These are phyloP conservation scores for Gallinago solitaria DNA, from an alignment of 2,797 vertebrate species.

Conservation along the genomic window DNA sequence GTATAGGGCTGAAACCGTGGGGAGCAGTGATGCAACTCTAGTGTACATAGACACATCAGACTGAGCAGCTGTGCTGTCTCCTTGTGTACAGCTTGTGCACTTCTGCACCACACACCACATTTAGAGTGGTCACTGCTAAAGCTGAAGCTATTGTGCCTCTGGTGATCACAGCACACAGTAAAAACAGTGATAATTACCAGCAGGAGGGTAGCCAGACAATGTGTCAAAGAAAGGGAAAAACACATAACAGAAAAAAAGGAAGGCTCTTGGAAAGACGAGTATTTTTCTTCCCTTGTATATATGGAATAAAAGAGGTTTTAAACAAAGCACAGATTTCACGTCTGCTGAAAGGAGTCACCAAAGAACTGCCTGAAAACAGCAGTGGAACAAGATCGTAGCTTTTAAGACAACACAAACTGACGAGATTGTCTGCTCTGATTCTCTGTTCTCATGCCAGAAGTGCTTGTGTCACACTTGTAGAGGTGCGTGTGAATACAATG, in stretches of 20 bases:
- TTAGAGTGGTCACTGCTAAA: background rate
- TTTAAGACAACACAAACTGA: constrained; percentile 35
- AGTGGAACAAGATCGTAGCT: background rate
- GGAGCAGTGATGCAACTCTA: background rate
- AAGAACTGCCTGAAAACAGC: constrained; percentile 14
- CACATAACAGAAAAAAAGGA: background rate
- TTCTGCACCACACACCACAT: background rate
- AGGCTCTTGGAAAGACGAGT: background rate
- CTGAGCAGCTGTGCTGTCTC: background rate
- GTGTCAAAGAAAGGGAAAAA: background rate
- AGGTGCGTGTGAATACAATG: background rate
- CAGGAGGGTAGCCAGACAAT: background rate
- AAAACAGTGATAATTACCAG: background rate
- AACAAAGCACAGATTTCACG: background rate
- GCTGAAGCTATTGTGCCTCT: background rate
- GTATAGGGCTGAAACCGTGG: background rate
- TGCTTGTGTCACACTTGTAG: background rate
- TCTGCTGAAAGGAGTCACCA: background rate
- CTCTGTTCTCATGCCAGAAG: background rate
- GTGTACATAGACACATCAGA: background rate
- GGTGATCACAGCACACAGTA: background rate
- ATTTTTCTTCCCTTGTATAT: background rate
- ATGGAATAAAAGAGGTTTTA: background rate
- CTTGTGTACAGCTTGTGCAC: background rate
- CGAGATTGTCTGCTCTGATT: constrained; percentile 7